These are phyloP conservation scores for Phoebastria nigripes DNA, from an alignment of 2,797 vertebrate genomes.

Conservation along the genomic window DNA sequence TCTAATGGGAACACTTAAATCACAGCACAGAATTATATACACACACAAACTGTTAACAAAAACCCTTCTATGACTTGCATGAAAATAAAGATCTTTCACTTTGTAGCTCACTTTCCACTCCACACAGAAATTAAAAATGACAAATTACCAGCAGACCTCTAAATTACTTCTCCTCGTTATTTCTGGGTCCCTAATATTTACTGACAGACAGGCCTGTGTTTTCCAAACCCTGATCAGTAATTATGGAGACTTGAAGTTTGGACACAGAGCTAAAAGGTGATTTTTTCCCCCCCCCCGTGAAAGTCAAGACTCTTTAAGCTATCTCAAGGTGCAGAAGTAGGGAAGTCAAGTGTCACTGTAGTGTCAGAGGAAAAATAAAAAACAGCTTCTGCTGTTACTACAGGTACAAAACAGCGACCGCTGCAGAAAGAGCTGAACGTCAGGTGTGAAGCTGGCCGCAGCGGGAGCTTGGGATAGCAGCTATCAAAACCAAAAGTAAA, in stretches of 20 bases:
- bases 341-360: not conserved
- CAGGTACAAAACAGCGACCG: not conserved
- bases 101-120: not conserved
- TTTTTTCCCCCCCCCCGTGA: accelerated
- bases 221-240: not conserved
- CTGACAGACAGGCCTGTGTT: not conserved
- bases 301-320: not conserved
- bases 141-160: not conserved
- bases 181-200: not conserved
- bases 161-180: not conserved
- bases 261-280: not conserved
- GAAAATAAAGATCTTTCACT: slow-evolving; percentile 51
- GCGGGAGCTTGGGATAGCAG: not conserved
- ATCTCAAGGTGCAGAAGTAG: not conserved
- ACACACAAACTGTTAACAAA: slow-evolving; percentile 55
- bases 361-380: not conserved
- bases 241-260: not conserved
- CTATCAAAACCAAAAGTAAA: not conserved
- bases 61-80: slow-evolving; percentile 5
- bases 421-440: not conserved
- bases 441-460: not conserved
- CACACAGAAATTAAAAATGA: slow-evolving; percentile 13
- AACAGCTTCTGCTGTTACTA: not conserved
- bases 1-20: slow-evolving; percentile 71
- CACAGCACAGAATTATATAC: slow-evolving; percentile 37